Conservation (phyloP, 2,888 invertebrate species). For the Halocaridina rubra region DNA sequence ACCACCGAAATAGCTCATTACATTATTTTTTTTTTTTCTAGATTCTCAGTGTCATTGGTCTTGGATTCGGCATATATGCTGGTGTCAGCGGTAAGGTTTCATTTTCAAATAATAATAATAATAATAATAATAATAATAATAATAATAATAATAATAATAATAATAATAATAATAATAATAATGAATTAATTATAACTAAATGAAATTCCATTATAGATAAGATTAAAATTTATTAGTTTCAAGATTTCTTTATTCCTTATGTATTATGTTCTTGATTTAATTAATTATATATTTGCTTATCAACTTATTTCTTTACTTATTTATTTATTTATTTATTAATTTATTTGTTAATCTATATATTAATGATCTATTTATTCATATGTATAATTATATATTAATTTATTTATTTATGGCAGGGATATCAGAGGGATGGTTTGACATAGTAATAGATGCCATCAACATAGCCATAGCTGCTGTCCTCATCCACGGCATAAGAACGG, state of each 20-base stretch:
- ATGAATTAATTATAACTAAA: neutral
- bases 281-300: too few relatives aligned
- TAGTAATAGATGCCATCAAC: neutral
- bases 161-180: neutral
- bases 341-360: too few relatives aligned
- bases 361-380: too few relatives aligned
- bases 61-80: neutral
- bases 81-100: neutral
- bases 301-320: too few relatives aligned
- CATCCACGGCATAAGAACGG: neutral
- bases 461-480: neutral
- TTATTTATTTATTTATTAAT: too few relatives aligned
- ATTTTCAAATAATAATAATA: neutral
- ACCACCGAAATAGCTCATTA: too few relatives aligned
- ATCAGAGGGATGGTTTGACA: constrained; percentile 13
- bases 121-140: neutral
- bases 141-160: neutral
- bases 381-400: too few relatives aligned
- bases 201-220: too few relatives aligned
- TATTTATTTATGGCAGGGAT: neutral
- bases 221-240: too few relatives aligned
- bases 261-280: too few relatives aligned
- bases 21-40: too few relatives aligned
- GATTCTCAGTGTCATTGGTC: neutral
- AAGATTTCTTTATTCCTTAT: too few relatives aligned